Conservation (phyloP, 2,113 vertebrate genomes). For the Chiloscyllium plagiosum region DNA sequence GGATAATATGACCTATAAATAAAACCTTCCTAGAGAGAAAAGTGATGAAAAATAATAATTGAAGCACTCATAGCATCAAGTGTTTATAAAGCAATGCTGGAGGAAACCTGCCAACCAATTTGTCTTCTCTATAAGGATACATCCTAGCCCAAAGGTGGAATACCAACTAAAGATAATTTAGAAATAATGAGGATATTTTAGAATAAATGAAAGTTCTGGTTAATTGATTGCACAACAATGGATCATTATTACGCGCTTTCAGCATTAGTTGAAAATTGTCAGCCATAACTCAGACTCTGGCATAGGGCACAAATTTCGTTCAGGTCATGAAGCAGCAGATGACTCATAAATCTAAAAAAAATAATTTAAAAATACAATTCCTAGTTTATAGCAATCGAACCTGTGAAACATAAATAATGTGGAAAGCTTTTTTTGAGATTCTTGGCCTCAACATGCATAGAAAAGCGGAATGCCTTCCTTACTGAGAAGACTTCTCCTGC, state of each 20-base stretch:
- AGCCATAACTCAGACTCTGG: not conserved
- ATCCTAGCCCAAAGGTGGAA: not conserved
- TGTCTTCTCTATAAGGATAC: not conserved
- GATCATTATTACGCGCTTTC: not conserved
- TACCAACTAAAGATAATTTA: not conserved
- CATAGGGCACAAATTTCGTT: not conserved
- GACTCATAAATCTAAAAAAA: not conserved
- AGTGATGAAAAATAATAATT: not conserved
- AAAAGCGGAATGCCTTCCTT: not conserved
- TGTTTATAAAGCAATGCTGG: not conserved
- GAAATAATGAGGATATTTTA: not conserved
- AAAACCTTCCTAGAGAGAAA: not conserved
- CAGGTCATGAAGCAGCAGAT: slow-evolving; percentile 7
- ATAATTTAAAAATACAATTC: not conserved
- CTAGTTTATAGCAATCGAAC: not conserved
- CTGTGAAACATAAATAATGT: not conserved
- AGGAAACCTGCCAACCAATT: not conserved
- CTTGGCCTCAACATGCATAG: not conserved
- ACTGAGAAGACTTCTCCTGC: not conserved
- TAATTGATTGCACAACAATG: not conserved
- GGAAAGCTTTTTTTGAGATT: not conserved
- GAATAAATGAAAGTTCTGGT: not conserved
- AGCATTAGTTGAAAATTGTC: not conserved
- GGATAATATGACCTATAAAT: not conserved
- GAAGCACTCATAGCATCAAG: not conserved